These are phyloP conservation scores for Cyprinodon tularosa DNA, from an alignment of 2,113 vertebrate species.

Conservation along the genomic window DNA sequence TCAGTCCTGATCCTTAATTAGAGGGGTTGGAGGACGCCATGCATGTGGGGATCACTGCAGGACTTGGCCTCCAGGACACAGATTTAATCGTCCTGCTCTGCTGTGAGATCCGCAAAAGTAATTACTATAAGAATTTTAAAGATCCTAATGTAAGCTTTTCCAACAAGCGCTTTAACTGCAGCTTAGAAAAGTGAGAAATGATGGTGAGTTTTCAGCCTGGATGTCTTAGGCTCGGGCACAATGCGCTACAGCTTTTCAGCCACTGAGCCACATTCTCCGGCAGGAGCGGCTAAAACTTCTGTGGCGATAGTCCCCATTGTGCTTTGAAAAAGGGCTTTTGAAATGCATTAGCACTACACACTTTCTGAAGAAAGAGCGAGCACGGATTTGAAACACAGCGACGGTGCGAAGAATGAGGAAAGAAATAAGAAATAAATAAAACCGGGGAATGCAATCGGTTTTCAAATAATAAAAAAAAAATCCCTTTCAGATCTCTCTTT, in stretches of 20 bases:
- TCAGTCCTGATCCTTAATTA: constrained; percentile 1
- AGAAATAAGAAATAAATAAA: constrained; percentile 64
- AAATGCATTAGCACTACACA: constrained; percentile 79
- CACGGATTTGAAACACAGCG: constrained; percentile 76
- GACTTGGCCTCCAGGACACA: constrained; percentile 12
- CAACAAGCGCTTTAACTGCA: constrained; percentile 60
- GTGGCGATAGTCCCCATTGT: constrained; percentile 74
- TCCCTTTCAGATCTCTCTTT: constrained; percentile 64
- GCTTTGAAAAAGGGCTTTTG: constrained; percentile 75
- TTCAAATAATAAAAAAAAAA: constrained; percentile 30
- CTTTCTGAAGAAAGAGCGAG: constrained; percentile 78
- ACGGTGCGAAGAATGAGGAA: constrained; percentile 43
- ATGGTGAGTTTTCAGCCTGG: constrained; percentile 49
- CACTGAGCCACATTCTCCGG: constrained; percentile 73
- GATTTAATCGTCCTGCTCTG: background rate
- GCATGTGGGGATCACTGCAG: constrained; percentile 4
- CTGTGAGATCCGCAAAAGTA: constrained; percentile 47
- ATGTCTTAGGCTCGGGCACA: constrained; percentile 61
- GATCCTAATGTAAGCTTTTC: constrained; percentile 61
- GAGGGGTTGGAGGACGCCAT: background rate
- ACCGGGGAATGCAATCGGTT: constrained; percentile 66
- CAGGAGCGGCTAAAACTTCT: constrained; percentile 75
- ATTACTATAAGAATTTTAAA: constrained; percentile 57
- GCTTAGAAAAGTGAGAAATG: constrained; percentile 56
- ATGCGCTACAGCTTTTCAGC: constrained; percentile 57